These are phyloP conservation scores for Synanceia verrucosa DNA, from an alignment of 2,797 vertebrate genomes.

Conservation along the genomic window DNA sequence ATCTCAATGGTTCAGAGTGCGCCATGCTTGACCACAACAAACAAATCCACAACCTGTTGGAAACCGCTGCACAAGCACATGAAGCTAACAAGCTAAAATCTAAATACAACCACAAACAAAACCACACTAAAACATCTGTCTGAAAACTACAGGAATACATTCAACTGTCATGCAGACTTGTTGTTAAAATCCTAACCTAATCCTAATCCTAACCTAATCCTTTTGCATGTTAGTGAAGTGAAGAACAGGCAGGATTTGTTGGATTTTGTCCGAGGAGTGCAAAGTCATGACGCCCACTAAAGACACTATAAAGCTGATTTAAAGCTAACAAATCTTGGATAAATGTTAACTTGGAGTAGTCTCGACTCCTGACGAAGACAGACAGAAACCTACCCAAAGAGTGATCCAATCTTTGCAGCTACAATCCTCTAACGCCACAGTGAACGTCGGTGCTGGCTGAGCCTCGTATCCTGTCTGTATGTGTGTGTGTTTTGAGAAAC, in stretches of 20 bases:
- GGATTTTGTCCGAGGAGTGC: neutral
- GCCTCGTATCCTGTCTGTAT: conserved; percentile 44
- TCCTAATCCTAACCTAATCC: no score
- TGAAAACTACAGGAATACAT: no score
- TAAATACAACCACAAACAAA: neutral
- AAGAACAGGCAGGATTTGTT: neutral
- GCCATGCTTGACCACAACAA: neutral
- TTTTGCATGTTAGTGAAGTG: no score
- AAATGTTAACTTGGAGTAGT: neutral
- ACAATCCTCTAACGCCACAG: conserved; percentile 4
- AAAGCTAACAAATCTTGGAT: neutral
- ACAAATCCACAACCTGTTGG: neutral
- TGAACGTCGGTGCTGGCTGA: conserved; percentile 14
- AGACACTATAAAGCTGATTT: neutral
- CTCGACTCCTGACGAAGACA: neutral
- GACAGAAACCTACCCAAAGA: conserved; percentile 47
- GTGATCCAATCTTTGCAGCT: conserved; percentile 12
- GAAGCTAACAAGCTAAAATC: neutral
- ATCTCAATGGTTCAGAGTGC: neutral
- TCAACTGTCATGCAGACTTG: no score
- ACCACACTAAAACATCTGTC: neutral
- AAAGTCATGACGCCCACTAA: neutral
- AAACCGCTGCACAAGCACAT: neutral
- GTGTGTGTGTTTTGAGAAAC: conserved; percentile 14
- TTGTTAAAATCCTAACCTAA: no score